A percentile compares a stretch with the other conserved stretches of the same genome.
Evolutionary conservation across 2,888 invertebrate genomes (phyloP).

Genomic region (Druceiella hillmani): DNA sequence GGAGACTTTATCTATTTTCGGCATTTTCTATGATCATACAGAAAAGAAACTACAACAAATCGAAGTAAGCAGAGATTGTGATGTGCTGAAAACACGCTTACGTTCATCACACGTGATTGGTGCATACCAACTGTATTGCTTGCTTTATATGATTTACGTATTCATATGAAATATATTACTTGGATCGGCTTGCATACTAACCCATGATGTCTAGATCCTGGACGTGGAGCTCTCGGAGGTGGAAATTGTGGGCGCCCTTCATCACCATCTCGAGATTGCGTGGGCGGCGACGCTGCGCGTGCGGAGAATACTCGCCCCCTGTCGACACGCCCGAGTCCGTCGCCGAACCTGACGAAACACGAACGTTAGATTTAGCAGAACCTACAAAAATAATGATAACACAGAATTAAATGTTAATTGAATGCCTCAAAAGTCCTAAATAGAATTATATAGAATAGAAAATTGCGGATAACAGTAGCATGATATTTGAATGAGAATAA

Average conservation of each 20-base stretch:
- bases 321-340: conserved; percentile 62
- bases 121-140: too few species aligned
- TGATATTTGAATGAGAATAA: too few species aligned
- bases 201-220: conserved; percentile 49
- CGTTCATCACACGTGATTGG: too few species aligned
- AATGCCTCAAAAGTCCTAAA: neutral
- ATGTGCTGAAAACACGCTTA: too few species aligned
- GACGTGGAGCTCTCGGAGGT: conserved; percentile 60
- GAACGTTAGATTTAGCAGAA: neutral
- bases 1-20: too few species aligned
- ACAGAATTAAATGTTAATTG: neutral
- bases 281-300: conserved; percentile 46
- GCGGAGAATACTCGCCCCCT: conserved; percentile 39
- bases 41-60: too few species aligned
- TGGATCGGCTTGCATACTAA: conserved; percentile 22
- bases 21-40: too few species aligned
- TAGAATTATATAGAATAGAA: too few species aligned
- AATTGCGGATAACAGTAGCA: too few species aligned
- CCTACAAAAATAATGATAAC: neutral
- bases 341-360: conserved; percentile 43
- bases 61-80: too few species aligned
- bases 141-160: neutral
- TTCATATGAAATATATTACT: conserved; percentile 1
- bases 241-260: conserved; percentile 67
- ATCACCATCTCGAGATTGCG: conserved; percentile 71